Evolutionary conservation across 2,888 invertebrate species (phyloP).

Genomic region (Phortica okadai): DNA sequence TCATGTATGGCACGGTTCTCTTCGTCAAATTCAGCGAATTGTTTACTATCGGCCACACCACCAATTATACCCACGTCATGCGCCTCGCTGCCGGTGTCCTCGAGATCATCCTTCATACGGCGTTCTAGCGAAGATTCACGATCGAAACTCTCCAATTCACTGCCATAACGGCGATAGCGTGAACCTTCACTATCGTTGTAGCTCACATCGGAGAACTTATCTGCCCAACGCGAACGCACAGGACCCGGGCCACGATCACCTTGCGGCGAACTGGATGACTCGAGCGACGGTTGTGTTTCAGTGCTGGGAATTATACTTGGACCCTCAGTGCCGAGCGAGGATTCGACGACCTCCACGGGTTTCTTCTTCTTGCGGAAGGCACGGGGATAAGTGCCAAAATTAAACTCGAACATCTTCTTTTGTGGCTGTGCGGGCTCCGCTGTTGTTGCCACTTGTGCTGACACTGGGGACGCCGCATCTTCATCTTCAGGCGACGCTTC

Average conservation of each 20-base stretch:
- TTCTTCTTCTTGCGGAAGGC: conserved; percentile 78
- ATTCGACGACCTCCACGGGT: conserved; percentile 55
- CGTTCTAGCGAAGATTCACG: conserved; percentile 76
- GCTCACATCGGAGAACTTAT: conserved; percentile 76
- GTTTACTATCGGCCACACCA: conserved; percentile 78
- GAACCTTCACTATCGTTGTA: conserved; percentile 77
- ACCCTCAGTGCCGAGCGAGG: conserved; percentile 68
- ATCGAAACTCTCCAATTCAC: conserved; percentile 76
- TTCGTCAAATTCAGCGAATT: conserved; percentile 79
- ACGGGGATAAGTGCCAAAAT: conserved; percentile 87
- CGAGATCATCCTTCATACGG: conserved; percentile 75
- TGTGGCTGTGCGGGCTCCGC: conserved; percentile 72
- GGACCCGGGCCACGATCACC: conserved; percentile 78
- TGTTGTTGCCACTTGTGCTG: conserved; percentile 50
- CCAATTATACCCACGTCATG: conserved; percentile 71
- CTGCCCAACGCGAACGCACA: conserved; percentile 78
- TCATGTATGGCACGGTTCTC: conserved; percentile 79
- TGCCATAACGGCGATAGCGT: conserved; percentile 73
- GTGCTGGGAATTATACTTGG: conserved; percentile 77
- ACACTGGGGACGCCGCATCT: conserved; percentile 33
- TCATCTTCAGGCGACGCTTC: conserved; percentile 53
- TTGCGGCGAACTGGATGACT: conserved; percentile 82
- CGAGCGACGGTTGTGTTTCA: conserved; percentile 81
- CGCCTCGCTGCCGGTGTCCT: conserved; percentile 76
- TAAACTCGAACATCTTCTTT: conserved; percentile 82